Evolutionary conservation across 2,113 vertebrate species (phyloP), one percentile per base, ranked within the genome.

Genomic region (Chamaetylas fuelleborni): DNA sequence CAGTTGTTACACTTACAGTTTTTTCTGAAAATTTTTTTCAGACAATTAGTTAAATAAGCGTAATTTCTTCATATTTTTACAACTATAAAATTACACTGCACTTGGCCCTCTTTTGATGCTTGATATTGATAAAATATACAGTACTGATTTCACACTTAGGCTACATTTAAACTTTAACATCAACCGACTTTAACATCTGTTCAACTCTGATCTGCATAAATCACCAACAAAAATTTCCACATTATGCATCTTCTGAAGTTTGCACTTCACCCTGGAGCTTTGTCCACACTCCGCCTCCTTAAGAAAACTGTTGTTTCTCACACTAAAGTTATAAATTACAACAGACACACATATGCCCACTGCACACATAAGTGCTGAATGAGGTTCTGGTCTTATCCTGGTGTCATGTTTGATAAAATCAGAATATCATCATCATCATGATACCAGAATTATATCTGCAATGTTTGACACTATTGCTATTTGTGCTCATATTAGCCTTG

Each of bases 291-390:
- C 65, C 1, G 1, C 47, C 71, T 93, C 56, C 51, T 91, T 92
- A 45, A 72, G 36, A 54, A 73, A 96, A 77, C 31, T 81, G 61
- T 65, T 94, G 74, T 64, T 92, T 87, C 78, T 94, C 79, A 62
- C 58, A 73, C 43, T 50, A 38, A 88, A 94, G 77, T 70, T 25
- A 71, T 64, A 86, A 86, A 92, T 94, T 81, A 66, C 23, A 71
- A 62, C 58, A 90, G 66, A 90, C 71, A 72, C 14, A 38, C 33
- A 90, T 61, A 86, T 14, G 81, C 50, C 69, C 29, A 58, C 43
- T 54, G 56, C 47, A 90, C 34, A 81, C 14, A 2, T 11, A 86
- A 69, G 45, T 2, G 0, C 3, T 73, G 62, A 92, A 47, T 31
- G 38, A 90, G 29, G 62, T 58, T 86, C 74, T 77, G 85, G 61